Evolutionary conservation across 1,140 invertebrate genomes (phyloP), one percentile per base, ranked within the genome.

Genomic region (Amphibalanus amphitrite): DNA sequence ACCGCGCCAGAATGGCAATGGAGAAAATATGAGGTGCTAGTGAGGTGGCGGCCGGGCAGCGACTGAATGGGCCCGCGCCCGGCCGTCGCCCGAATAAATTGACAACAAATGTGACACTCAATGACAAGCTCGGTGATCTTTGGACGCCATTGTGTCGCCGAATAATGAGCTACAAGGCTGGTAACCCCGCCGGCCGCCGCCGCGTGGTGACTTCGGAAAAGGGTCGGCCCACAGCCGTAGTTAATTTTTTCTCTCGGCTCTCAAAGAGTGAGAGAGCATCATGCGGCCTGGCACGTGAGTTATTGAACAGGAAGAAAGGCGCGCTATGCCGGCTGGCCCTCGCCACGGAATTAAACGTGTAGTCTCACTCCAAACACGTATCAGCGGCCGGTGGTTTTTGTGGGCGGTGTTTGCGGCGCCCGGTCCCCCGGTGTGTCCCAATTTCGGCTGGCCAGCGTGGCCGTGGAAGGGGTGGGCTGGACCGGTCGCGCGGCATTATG

Each of bases 1-100:
- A 20, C 20, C 33, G 33, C 33, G 15, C 1, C 47, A 59, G 47
- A 59, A 59, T 59, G 47, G 47, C 47, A 59, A 59, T 59, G 47
- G 47, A 59, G 47, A 59, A 59, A 59, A 59, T 59, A 59, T 59
- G 47, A 59, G 47, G 47, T 59, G 47, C 47, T 59, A 59, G 47
- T 59, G 47, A 59, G 47, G 47, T 59, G 47, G 17, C 47, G 47
- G 47, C 47, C 47, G 13, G 20, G 47, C 1, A 8, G 47, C 1
- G 13, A 8, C 13, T 59, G 47, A 59, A 59, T 59, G 47, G 47
- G 47, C 47, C 13, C 13, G 6, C 47, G 47, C 47, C 13, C 47
- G 10, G 47, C 47, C 10, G 47, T 20, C 47, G 47, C 10, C 47
- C 47, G 47, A 59, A 59, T 59, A 59, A 59, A 59, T 59, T 59